These are phyloP conservation scores for Aporophyla nigra DNA, from an alignment of 2,888 invertebrate species.

Conservation along the genomic window DNA sequence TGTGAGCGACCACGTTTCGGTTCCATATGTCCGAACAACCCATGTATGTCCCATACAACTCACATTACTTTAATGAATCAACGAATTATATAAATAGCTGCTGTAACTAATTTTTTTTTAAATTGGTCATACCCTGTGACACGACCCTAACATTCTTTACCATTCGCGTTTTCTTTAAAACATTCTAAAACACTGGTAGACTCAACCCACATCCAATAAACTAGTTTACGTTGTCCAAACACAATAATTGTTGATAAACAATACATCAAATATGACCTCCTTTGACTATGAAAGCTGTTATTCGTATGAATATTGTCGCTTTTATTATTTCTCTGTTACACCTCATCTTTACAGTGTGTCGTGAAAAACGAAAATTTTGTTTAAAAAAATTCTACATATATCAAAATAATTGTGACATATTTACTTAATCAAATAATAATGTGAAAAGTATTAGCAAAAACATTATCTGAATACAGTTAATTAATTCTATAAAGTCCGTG, in stretches of 20 bases:
- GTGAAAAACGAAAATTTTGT: slow-evolving; percentile 20
- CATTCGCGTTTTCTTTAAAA: slow-evolving; percentile 47
- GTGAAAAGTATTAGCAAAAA: background rate
- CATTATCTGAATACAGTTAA: background rate
- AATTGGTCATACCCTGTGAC: background rate
- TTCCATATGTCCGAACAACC: too few species aligned
- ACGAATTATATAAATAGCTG: too few species aligned
- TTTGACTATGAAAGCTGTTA: slow-evolving; percentile 55
- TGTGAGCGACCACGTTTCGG: too few species aligned
- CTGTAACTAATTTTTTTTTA: too few species aligned
- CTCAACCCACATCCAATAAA: slow-evolving; percentile 60
- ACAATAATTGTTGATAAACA: slow-evolving; percentile 67
- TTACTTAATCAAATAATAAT: background rate
- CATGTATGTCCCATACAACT: too few species aligned
- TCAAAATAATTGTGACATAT: background rate
- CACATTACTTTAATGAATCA: too few species aligned
- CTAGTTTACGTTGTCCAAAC: slow-evolving; percentile 64
- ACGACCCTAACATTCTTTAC: slow-evolving; percentile 4
- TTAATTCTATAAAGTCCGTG: background rate
- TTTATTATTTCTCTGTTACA: slow-evolving; percentile 46
- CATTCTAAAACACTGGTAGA: slow-evolving; percentile 32
- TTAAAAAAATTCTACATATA: too few species aligned
- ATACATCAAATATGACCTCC: slow-evolving; percentile 73
- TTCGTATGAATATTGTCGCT: slow-evolving; percentile 54
- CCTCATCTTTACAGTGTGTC: slow-evolving; percentile 28